Evolutionary conservation across 2,888 invertebrate species (phyloP), one percentile per base, ranked within the genome.

Genomic region (Dicyrtomina minuta): DNA sequence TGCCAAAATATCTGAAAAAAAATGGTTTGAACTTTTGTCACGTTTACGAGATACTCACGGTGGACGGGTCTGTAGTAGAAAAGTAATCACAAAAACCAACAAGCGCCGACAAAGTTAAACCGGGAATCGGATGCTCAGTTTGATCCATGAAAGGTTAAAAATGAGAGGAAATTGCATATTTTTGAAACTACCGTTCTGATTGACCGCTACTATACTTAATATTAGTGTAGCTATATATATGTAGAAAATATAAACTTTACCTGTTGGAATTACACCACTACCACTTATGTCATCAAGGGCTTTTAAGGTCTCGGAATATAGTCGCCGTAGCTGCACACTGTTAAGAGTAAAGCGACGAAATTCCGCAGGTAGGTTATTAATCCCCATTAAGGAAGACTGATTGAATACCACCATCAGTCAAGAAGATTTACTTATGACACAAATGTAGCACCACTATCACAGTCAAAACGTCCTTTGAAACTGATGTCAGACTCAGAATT

Each of bases 261-360:
- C 78, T 69, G 66, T 70, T 13, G 76, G 77, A 62, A 78, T 74
- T 12, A 78, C 75, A 5, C 76, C 75, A 60, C 73, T 77, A 0
- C 74, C 70, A 27, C 75, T 74, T 64, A 78, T 77, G 55, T 77
- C 77, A 66, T 78, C 76, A 17, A 78, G 56, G 4, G 77, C 77
- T 68, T 74, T 76, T n/a, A 78, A 61, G 1, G 77, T 78, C 64
- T 78, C 78, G 10, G 76, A 76, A 55, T 78, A 77, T 13, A 77
- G 61, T 17, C 74, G 51, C 46, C 75, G 68, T 1, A 78, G 70
- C 44, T 77, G 73, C 24, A 74, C 67, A 51, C 76, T 74, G 61
- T 78, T 77, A 24, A 74, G 71, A 17, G 75, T 75, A 56, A 75
- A 78, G 44, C 78, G 70, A n/a, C 75, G 73, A 64, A 78, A 78